Conservation (phyloP, 2,797 vertebrate genomes). For the Sitta carolinensis region DNA sequence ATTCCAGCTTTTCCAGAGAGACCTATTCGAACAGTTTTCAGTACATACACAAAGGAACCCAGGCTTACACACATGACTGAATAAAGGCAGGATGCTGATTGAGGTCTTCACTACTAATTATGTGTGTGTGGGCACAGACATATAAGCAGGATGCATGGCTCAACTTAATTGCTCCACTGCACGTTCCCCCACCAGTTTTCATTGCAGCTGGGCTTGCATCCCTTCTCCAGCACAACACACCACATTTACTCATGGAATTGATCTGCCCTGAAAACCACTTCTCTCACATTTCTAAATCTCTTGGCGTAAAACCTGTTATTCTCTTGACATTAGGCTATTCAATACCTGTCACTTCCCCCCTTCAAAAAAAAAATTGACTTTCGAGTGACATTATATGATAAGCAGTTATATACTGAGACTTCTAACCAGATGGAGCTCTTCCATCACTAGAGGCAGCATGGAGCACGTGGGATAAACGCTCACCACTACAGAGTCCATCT, state of each 20-base stretch:
- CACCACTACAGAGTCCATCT: background rate
- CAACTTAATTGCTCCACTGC: background rate
- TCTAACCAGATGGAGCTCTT: slow-evolving; percentile 69
- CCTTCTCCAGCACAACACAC: background rate
- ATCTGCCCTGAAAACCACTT: slow-evolving; percentile 61
- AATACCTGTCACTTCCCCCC: slow-evolving; percentile 62
- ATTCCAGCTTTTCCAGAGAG: background rate
- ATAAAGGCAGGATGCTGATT: background rate
- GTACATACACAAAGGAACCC: background rate
- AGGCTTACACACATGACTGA: background rate
- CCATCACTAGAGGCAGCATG: slow-evolving; percentile 59
- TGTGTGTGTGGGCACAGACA: background rate
- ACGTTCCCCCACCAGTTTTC: background rate
- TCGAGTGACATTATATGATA: slow-evolving; percentile 70
- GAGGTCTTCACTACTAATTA: background rate
- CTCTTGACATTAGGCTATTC: slow-evolving; percentile 65
- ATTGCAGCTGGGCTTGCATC: background rate
- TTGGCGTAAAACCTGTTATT: slow-evolving; percentile 66
- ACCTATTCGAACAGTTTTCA: background rate
- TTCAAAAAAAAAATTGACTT: slow-evolving; percentile 61
- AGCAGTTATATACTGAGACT: slow-evolving; percentile 64
- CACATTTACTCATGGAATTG: slow-evolving; percentile 20
- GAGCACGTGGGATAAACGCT: slow-evolving; percentile 44
- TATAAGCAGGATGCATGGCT: background rate
- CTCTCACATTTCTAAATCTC: slow-evolving; percentile 67